Percentiles rank a stretch among this genome's conserved stretches.
Conservation (phyloP, 1,140 invertebrate species). For the Yoshiicerus persimilis region DNA sequence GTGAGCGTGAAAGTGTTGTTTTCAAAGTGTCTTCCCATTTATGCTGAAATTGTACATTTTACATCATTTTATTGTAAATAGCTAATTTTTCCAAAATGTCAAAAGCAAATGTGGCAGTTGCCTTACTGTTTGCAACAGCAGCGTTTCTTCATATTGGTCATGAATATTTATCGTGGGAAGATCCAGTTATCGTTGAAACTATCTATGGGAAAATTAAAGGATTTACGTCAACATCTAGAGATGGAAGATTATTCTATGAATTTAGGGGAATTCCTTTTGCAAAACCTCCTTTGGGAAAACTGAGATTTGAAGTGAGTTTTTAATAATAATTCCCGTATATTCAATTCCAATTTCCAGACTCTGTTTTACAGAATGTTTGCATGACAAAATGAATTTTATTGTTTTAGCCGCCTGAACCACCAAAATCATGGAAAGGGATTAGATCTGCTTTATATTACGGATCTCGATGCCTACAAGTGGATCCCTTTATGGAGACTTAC, state of each 20-base stretch:
- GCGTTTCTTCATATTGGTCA: background rate
- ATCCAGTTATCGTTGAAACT: background rate
- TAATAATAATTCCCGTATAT: too few relatives aligned
- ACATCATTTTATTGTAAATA: too few relatives aligned
- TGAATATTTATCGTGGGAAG: background rate
- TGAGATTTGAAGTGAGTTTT: slow-evolving; percentile 58
- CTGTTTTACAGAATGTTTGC: too few relatives aligned
- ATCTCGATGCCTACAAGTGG: slow-evolving; percentile 65
- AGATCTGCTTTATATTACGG: slow-evolving; percentile 63
- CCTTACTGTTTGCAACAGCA: background rate
- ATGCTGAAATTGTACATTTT: too few relatives aligned
- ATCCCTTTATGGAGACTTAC: slow-evolving; percentile 49
- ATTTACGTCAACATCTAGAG: slow-evolving; percentile 20
- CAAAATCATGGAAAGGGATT: slow-evolving; percentile 61
- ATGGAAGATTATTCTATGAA: slow-evolving; percentile 56
- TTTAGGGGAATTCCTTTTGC: slow-evolving; percentile 65
- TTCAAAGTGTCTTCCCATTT: too few relatives aligned
- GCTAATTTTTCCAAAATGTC: background rate
- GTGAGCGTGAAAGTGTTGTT: too few relatives aligned
- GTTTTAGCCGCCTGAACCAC: slow-evolving; percentile 60
- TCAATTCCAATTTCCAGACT: too few relatives aligned
- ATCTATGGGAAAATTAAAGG: slow-evolving; percentile 25
- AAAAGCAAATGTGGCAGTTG: background rate
- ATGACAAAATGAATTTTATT: background rate
- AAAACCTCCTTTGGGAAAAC: slow-evolving; percentile 60